These are phyloP conservation scores for Dioctria rufipes DNA, from an alignment of 2,888 invertebrate species.

Conservation along the genomic window DNA sequence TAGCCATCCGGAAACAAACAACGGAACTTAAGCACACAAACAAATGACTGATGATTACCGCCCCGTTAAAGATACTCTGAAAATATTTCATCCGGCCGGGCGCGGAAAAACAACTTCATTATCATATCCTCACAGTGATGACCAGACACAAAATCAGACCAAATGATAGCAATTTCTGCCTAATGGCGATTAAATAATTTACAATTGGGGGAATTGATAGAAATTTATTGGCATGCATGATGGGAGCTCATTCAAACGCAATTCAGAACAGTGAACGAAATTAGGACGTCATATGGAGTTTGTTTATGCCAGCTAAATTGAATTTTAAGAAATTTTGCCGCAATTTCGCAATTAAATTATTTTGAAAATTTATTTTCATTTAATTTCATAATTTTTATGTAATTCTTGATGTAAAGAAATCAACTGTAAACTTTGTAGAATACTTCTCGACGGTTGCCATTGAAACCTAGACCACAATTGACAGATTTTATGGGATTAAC, in stretches of 20 bases:
- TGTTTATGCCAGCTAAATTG: too few relatives aligned
- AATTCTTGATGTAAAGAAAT: too few relatives aligned
- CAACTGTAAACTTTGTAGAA: too few relatives aligned
- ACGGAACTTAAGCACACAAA: neutral
- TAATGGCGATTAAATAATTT: slow-evolving; percentile 17
- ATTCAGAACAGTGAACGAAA: neutral
- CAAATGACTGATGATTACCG: slow-evolving; percentile 26
- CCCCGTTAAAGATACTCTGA: neutral
- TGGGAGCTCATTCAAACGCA: slow-evolving; percentile 1
- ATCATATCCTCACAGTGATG: slow-evolving; percentile 35
- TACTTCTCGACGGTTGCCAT: too few relatives aligned
- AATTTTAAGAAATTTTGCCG: too few relatives aligned
- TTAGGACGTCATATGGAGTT: neutral
- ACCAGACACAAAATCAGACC: neutral
- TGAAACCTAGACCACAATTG: too few relatives aligned
- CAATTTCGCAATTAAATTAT: too few relatives aligned
- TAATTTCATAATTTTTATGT: too few relatives aligned
- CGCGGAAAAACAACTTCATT: slow-evolving; percentile 32
- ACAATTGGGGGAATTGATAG: slow-evolving; percentile 16
- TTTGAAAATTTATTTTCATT: too few relatives aligned
- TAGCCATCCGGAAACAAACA: slow-evolving; percentile 1
- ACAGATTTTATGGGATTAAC: too few relatives aligned
- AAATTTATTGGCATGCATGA: slow-evolving; percentile 26
- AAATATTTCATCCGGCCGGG: slow-evolving; percentile 17
- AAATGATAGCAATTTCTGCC: slow-evolving; percentile 24